A percentile compares a stretch with the other conserved stretches of the same genome.
Conservation (phyloP, 2,888 invertebrate species). For the Brachyopa scutellaris region DNA sequence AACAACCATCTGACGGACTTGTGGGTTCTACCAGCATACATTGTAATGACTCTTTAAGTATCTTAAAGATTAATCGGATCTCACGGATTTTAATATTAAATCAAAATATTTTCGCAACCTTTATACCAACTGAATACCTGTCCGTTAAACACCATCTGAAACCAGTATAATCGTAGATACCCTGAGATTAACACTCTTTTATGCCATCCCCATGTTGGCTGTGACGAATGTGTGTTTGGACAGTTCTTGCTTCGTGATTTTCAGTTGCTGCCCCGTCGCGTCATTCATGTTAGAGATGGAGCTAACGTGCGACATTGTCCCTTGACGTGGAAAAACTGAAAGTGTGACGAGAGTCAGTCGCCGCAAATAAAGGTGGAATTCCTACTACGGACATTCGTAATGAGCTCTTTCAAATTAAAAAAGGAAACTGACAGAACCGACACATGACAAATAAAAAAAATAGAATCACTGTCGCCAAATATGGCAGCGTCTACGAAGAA, state of each 20-base stretch:
- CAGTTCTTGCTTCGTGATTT: slow-evolving; percentile 29
- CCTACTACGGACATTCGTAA: slow-evolving; percentile 61
- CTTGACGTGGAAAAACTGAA: slow-evolving; percentile 64
- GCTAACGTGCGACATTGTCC: slow-evolving; percentile 47
- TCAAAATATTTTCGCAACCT: not conserved
- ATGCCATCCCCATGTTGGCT: slow-evolving; percentile 11
- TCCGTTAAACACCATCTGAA: too few relatives aligned
- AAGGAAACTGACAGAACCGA: slow-evolving; percentile 44
- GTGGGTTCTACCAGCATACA: not conserved
- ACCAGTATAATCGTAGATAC: too few relatives aligned
- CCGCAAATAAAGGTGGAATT: slow-evolving; percentile 34
- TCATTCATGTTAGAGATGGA: slow-evolving; percentile 14
- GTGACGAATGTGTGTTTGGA: slow-evolving; percentile 56
- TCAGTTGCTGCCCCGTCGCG: not conserved
- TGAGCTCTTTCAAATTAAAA: slow-evolving; percentile 64
- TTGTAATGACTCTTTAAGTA: not conserved
- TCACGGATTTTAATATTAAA: not conserved
- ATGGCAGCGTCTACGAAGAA: slow-evolving; percentile 62
- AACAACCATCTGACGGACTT: not conserved
- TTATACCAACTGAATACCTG: too few relatives aligned
- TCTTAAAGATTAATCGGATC: not conserved
- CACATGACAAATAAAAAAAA: too few relatives aligned
- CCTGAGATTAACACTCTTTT: slow-evolving; percentile 5
- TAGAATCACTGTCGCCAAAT: slow-evolving; percentile 53
- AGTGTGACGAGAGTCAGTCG: slow-evolving; percentile 50